A percentile compares a stretch with the other conserved stretches of the same genome.
These are phyloP conservation scores for Artibeus lituratus DNA, from an alignment of 2,797 vertebrate species.

Conservation along the genomic window DNA sequence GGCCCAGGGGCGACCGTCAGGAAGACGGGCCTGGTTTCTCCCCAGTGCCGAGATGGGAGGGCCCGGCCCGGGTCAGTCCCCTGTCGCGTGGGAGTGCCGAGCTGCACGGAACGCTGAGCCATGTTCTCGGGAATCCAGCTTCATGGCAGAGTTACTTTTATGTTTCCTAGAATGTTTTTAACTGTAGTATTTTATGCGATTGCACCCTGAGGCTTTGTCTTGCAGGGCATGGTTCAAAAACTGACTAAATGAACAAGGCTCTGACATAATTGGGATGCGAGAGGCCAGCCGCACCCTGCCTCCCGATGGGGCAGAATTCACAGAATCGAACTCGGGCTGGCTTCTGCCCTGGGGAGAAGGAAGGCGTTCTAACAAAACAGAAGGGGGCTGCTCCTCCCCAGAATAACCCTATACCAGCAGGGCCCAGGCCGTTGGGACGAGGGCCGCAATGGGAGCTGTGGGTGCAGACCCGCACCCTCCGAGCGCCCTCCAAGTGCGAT, in stretches of 20 bases:
- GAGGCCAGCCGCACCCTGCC: neutral
- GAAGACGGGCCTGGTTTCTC: neutral
- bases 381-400: neutral
- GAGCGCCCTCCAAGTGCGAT: neutral
- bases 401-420: neutral
- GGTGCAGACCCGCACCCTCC: no score
- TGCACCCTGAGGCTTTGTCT: conserved; percentile 14
- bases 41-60: neutral
- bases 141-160: conserved; percentile 42
- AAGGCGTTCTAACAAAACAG: neutral
- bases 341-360: neutral
- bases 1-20: no score
- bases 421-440: neutral
- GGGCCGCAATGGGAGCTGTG: neutral
- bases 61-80: neutral
- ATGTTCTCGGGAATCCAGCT: neutral
- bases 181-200: conserved; percentile 9
- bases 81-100: neutral
- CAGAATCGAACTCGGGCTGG: neutral
- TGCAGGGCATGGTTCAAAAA: neutral
- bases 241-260: conserved; percentile 33
- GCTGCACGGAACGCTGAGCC: neutral
- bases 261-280: neutral
- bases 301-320: neutral
- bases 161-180: conserved; percentile 40